Evolutionary conservation across 2,113 vertebrate species (phyloP), one percentile per base, ranked within the genome.

Genomic region (Cygnus buccinator): DNA sequence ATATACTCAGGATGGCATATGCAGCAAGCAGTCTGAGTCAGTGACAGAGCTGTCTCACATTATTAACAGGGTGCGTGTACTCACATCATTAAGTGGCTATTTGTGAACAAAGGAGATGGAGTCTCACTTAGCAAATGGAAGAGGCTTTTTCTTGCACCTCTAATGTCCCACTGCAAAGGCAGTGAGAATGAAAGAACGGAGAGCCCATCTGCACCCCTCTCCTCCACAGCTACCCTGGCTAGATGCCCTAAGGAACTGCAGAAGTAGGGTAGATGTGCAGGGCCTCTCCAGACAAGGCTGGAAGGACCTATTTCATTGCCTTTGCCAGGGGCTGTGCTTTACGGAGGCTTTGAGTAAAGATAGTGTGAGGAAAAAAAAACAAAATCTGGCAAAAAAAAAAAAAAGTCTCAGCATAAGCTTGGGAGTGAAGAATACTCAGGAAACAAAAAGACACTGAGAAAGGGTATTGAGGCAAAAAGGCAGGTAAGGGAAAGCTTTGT

Each of bases 381-480:
- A 48, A 48, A 48, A 39, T 39, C 39, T 39, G 39, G 39, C 39
- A 39, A 17, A 44, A 44, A 44, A 44, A 41, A 44, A 58, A 68
- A 83, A 76, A 57, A 62, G 31, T 70, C 46, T 90, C 63, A 84
- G 17, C 25, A n/a, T 50, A 76, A 18, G 2, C 35, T 66, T 41
- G 28, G 16, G 35, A 65, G 13, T 76, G 6, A 85, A 58, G 35
- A 57, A 15, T 65, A 11, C 21, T 72, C 46, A 62, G 82, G 75
- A 81, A 79, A 71, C 3, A 76, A n/a, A 87, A 87, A n/a, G 10
- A 39, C 10, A 22, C 28, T 13, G 28, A 80, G 44, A 37, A 90
- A 74, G 4, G 21, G 5, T 63, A 41, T 41, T 66, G 65, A 62
- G 9, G 28, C 26, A 76, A 72, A 61, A 57, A 7, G 0, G 0